These are phyloP conservation scores for Periplaneta americana DNA, from an alignment of 1,140 invertebrate genomes.

Conservation along the genomic window DNA sequence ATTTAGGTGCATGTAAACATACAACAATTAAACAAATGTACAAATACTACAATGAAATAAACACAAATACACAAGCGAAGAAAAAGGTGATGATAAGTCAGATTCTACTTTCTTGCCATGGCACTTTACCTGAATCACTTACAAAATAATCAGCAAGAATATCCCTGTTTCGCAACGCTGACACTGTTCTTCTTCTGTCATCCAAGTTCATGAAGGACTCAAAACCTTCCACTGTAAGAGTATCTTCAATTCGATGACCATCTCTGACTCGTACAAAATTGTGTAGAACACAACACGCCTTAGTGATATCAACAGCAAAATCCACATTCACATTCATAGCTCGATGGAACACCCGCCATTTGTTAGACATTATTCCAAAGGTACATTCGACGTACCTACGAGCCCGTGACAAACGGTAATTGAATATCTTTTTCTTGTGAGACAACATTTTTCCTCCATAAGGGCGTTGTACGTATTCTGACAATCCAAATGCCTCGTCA, in stretches of 20 bases:
- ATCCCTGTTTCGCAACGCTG: constrained; percentile 7
- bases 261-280: constrained; percentile 26
- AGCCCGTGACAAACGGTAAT: constrained; percentile 28
- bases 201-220: not conserved
- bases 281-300: constrained; percentile 28
- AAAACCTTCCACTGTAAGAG: constrained; percentile 12
- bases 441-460: constrained; percentile 10
- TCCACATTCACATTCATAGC: constrained; percentile 26
- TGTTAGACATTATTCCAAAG: too few relatives aligned
- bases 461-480: constrained; percentile 38
- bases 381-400: too few relatives aligned
- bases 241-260: constrained; percentile 22
- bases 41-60: too few relatives aligned
- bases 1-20: too few relatives aligned
- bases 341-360: too few relatives aligned
- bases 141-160: not conserved
- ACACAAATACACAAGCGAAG: too few relatives aligned
- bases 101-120: constrained; percentile 16
- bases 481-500: constrained; percentile 42
- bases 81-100: too few relatives aligned
- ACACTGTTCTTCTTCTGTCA: not conserved
- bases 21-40: too few relatives aligned
- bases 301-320: constrained; percentile 24
- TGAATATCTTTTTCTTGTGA: constrained; percentile 24
- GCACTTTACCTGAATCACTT: constrained; percentile 16